Evolutionary conservation across 2,888 invertebrate genomes (phyloP).

Genomic region (Ephialtes manifestator): DNA sequence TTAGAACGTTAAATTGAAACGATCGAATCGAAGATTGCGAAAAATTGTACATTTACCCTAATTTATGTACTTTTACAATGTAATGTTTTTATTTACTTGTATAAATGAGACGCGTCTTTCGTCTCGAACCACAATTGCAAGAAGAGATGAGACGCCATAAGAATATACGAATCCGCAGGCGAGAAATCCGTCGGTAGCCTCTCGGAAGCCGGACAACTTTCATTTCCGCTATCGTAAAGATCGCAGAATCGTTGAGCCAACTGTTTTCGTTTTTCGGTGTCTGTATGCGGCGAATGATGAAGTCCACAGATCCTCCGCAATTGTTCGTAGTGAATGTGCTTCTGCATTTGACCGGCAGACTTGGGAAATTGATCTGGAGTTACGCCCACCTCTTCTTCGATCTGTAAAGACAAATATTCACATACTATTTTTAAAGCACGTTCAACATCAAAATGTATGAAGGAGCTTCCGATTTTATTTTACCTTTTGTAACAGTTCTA

Average conservation of each 20-base stretch:
- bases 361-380: constrained; percentile 81
- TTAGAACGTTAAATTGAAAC: no score
- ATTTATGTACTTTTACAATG: not conserved
- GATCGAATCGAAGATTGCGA: no score
- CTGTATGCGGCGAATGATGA: constrained; percentile 86
- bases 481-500: constrained; percentile 86
- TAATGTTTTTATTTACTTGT: constrained; percentile 75
- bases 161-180: constrained; percentile 92
- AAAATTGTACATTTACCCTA: not conserved
- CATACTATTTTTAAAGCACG: not conserved
- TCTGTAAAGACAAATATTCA: constrained; percentile 70
- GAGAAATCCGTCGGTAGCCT: constrained; percentile 91
- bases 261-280: constrained; percentile 77
- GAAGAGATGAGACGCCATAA: constrained; percentile 92
- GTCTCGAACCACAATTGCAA: constrained; percentile 87
- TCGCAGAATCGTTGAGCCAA: constrained; percentile 79
- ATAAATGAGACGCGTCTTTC: constrained; percentile 84
- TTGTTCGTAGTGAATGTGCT: constrained; percentile 93
- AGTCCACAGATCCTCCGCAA: constrained; percentile 91
- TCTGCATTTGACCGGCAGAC: constrained; percentile 91
- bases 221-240: constrained; percentile 81
- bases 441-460: not conserved
- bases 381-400: constrained; percentile 82
- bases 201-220: constrained; percentile 85
- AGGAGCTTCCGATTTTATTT: constrained; percentile 19